Evolutionary conservation across 2,888 invertebrate species (phyloP).

Genomic region (Acronicta alni): DNA sequence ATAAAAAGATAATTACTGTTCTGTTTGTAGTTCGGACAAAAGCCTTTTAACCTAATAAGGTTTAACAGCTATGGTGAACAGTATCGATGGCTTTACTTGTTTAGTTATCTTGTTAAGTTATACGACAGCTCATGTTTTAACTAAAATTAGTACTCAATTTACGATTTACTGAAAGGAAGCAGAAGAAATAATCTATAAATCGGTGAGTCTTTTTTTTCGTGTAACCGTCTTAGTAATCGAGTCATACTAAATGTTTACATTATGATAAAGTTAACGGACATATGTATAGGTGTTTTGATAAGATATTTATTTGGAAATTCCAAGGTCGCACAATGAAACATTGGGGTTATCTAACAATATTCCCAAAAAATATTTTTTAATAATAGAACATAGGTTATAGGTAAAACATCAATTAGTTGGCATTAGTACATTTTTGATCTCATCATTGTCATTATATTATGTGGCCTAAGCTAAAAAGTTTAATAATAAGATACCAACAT

Average conservation of each 20-base stretch:
- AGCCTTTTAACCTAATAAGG: conserved; percentile 69
- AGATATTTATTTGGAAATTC: conserved; percentile 14
- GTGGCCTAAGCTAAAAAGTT: no score
- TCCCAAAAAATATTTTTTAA: no score
- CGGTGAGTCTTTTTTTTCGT: conserved; percentile 26
- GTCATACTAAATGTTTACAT: conserved; percentile 19
- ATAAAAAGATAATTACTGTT: conserved; percentile 66
- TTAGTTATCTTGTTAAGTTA: conserved; percentile 16
- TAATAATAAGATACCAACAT: no score
- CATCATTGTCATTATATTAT: no score
- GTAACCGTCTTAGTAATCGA: conserved; percentile 5
- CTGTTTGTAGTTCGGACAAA: conserved; percentile 49
- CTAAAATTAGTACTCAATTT: background rate
- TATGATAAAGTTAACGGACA: conserved; percentile 23
- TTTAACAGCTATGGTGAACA: conserved; percentile 41
- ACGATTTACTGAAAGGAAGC: background rate
- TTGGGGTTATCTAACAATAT: background rate
- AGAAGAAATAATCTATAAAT: background rate
- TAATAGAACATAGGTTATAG: no score
- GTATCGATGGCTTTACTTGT: conserved; percentile 42
- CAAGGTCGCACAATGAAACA: conserved; percentile 6
- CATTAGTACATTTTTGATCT: no score
- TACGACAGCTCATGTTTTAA: background rate
- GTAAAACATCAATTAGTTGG: no score
- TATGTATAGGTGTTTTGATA: conserved; percentile 39